Conservation (phyloP, 2,888 invertebrate genomes). For the Nomada fucata region DNA sequence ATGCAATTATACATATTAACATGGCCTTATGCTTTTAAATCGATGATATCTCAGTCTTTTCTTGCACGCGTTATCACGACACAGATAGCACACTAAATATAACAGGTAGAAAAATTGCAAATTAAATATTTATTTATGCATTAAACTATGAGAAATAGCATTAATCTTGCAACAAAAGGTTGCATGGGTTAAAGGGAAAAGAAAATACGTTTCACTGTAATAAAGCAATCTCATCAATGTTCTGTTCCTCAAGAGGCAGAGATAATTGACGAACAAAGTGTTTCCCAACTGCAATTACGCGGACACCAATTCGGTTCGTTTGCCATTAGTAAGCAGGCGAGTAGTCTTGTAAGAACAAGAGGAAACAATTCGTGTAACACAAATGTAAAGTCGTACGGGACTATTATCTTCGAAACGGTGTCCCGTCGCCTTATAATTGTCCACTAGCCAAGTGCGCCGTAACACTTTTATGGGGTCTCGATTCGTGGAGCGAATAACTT, state of each 20-base stretch:
- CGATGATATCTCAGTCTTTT: too few relatives aligned
- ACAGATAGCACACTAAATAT: too few relatives aligned
- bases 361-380: constrained; percentile 50
- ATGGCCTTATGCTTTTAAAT: too few relatives aligned
- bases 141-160: too few relatives aligned
- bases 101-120: too few relatives aligned
- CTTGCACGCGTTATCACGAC: too few relatives aligned
- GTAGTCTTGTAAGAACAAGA: constrained; percentile 45
- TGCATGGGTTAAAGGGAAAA: too few relatives aligned
- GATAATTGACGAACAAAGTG: constrained; percentile 6
- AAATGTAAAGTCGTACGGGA: constrained; percentile 48
- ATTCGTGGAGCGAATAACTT: constrained; percentile 69
- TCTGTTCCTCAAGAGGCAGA: background rate
- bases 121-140: too few relatives aligned
- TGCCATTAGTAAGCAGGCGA: constrained; percentile 56
- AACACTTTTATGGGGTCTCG: constrained; percentile 62
- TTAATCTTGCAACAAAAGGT: too few relatives aligned
- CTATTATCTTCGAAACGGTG: constrained; percentile 51
- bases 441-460: constrained; percentile 49
- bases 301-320: background rate
- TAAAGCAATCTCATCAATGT: too few relatives aligned
- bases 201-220: too few relatives aligned
- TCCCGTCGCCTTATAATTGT: constrained; percentile 55
- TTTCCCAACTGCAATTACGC: background rate
- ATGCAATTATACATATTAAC: too few relatives aligned